Base-by-base conservation (phyloP, 1,140 invertebrate species). In the Centruroides sculpturatus region DNA sequence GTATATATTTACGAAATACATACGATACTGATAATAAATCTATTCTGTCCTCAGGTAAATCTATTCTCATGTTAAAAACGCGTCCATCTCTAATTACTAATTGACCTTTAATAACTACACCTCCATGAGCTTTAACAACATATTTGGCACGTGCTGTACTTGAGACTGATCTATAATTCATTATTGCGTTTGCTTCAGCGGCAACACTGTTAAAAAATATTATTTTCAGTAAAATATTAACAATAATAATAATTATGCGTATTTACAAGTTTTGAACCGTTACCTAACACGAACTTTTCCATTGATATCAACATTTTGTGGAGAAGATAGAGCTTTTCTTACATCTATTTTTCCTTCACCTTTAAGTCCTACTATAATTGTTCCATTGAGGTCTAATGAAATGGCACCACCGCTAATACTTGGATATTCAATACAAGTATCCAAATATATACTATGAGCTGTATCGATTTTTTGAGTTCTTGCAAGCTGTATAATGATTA, bases 381-480 rank as follows among this genome's bases (percentile, higher is more conserved):
- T 81, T 34, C 85, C 89, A 66, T 85, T 80, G 0, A 85, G 73
- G 41, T 80, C 80, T 1, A 92, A 69, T 50, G 82, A 83, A 3
- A 93, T 70, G 0, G 89, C 83, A 11, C 89, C 74, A 73, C 91
- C 91, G 56, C 82, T 73, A 48, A 82, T 80, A 0, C 89, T 92
- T 11, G 90, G 89, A 69, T 92, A 86, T 4, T 82, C 75, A 0
- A 88, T 69, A 67, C 88, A 82, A 5, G 80, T 78, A 62, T 93
- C 88, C 23, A 92, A 66, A 71, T 92, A 87, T 4, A 87, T 1
- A 41, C 5, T 8, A 8, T 41, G 5, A 75, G 10, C 85, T 67
- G 65, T 68, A 74, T 75, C 71, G 35, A 74, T 64, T 51, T 70
- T 62, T n/a, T 72, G 67, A 35, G 71, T 66, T 36, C 70, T 68